phyloP scores from a whole-genome alignment of 1,140 invertebrate species.

The Penaeus indicus region DNA sequence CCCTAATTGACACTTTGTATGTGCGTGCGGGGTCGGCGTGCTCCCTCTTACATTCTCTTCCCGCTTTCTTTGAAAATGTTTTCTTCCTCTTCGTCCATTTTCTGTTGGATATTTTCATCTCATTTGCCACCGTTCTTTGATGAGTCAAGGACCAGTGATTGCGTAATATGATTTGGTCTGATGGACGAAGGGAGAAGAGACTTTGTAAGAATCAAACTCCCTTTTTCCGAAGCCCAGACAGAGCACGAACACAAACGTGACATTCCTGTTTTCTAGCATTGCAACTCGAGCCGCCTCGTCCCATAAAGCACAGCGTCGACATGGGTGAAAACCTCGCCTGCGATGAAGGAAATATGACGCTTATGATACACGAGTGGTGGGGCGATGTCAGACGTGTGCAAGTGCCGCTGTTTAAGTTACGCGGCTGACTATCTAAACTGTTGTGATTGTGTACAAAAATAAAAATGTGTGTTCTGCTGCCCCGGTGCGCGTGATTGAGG shows the following conservation, averaged over 20 bases:
- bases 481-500: neutral
- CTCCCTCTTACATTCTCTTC: neutral
- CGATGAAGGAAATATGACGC: neutral
- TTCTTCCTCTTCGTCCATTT: constrained; percentile 4
- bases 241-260: neutral
- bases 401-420: neutral
- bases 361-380: neutral
- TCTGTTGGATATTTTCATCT: neutral
- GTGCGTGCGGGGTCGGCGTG: constrained; percentile 5
- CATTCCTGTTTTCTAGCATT: neutral
- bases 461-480: neutral
- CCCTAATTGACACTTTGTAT: constrained; percentile 48
- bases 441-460: constrained; percentile 22
- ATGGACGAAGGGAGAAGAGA: too few species aligned
- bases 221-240: neutral
- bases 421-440: constrained; percentile 7
- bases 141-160: too few species aligned
- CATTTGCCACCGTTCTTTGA: neutral
- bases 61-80: constrained; percentile 4
- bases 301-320: constrained; percentile 18
- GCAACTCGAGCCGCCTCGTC: neutral
- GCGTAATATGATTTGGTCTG: too few species aligned
- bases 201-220: too few species aligned
- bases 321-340: constrained; percentile 11
- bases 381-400: neutral